Evolutionary conservation across 2,797 vertebrate species (phyloP).

Genomic region (Crypturellus tataupa): DNA sequence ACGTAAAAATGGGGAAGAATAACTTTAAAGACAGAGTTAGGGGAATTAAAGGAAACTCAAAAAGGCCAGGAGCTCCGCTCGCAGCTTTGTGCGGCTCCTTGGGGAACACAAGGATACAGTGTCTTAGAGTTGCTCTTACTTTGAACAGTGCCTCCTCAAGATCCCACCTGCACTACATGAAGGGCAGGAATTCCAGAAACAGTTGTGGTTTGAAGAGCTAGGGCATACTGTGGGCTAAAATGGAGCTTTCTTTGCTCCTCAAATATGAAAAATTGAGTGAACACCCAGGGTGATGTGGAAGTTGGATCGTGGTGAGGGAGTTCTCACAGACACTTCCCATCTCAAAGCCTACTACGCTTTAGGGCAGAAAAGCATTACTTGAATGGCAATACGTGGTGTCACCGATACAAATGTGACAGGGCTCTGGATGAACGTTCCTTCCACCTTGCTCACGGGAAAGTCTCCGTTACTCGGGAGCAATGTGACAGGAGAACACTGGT

Average conservation of each 20-base stretch:
- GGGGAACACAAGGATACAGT: not conserved
- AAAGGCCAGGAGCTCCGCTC: not conserved
- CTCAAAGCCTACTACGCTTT: not conserved
- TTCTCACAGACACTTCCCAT: not conserved
- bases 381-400: not conserved
- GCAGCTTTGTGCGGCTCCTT: not conserved
- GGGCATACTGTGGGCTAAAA: not conserved
- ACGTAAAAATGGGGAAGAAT: not conserved
- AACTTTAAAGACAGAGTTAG: not conserved
- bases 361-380: not conserved
- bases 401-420: fast-evolving
- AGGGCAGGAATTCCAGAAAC: not conserved
- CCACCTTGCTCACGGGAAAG: not conserved
- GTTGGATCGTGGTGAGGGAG: not conserved
- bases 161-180: not conserved
- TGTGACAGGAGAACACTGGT: not conserved
- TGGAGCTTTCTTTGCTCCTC: not conserved
- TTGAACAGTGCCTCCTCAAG: not conserved
- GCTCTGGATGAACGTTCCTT: not conserved
- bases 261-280: fast-evolving
- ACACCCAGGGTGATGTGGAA: not conserved
- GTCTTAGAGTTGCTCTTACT: not conserved
- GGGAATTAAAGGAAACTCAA: not conserved
- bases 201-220: not conserved
- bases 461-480: not conserved